These are phyloP conservation scores for Minunthozetes semirufus DNA, from an alignment of 2,888 invertebrate genomes.

Conservation along the genomic window DNA sequence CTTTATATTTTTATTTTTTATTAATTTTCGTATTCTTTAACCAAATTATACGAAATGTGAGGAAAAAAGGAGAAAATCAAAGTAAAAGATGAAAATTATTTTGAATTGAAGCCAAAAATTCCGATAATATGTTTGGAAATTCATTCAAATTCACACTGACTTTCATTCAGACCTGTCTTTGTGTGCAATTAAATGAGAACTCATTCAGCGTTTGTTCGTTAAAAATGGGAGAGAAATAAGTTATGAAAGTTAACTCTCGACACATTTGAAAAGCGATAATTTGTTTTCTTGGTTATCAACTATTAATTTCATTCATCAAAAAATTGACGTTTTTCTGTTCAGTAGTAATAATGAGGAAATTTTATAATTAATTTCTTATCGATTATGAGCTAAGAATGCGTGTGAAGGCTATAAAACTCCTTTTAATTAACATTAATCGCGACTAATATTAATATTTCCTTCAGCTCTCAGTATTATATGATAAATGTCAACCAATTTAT, in stretches of 20 bases:
- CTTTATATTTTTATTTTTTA: neutral
- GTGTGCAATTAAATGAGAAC: too few species aligned
- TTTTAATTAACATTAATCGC: too few species aligned
- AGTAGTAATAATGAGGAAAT: too few species aligned
- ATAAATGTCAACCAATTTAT: too few species aligned
- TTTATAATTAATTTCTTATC: too few species aligned
- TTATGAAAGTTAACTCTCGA: neutral
- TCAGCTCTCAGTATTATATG: too few species aligned
- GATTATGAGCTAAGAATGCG: too few species aligned
- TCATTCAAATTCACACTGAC: neutral
- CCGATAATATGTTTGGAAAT: neutral
- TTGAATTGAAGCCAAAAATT: constrained; percentile 2
- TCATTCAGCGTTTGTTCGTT: too few species aligned
- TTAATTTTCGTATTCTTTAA: neutral
- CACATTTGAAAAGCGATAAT: neutral
- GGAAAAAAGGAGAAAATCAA: neutral
- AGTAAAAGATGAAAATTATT: neutral
- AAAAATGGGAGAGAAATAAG: neutral
- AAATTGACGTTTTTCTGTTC: neutral
- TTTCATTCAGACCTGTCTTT: too few species aligned
- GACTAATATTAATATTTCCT: too few species aligned
- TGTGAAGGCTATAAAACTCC: too few species aligned
- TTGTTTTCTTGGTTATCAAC: neutral
- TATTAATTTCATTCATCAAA: neutral
- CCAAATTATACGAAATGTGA: neutral